Evolutionary conservation across 2,797 vertebrate genomes (phyloP).

Genomic region (Anableps anableps): DNA sequence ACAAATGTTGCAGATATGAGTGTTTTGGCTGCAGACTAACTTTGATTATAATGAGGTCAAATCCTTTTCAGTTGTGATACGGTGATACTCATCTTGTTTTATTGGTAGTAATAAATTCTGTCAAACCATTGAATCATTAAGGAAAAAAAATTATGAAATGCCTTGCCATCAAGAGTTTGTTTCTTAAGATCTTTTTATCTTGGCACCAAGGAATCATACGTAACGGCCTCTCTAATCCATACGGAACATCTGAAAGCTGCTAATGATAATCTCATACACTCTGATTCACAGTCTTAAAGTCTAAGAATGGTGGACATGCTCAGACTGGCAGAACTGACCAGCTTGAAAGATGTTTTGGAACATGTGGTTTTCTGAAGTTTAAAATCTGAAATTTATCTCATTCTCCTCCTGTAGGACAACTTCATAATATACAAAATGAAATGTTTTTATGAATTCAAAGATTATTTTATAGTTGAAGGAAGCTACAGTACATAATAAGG

Average conservation of each 20-base stretch:
- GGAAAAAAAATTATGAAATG: conserved; percentile 35
- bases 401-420: conserved; percentile 28
- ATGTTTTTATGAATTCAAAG: conserved; percentile 32
- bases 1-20: conserved; percentile 36
- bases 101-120: background rate
- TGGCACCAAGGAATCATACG: conserved; percentile 31
- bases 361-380: conserved; percentile 27
- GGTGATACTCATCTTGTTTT: conserved; percentile 1
- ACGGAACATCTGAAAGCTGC: conserved; percentile 45
- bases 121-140: conserved; percentile 37
- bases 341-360: background rate
- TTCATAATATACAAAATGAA: conserved; percentile 41
- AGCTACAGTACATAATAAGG: background rate
- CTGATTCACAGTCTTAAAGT: conserved; percentile 26
- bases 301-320: conserved; percentile 37
- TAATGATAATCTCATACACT: conserved; percentile 44
- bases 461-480: conserved; percentile 9
- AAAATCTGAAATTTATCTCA: conserved; percentile 41
- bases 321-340: background rate
- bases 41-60: conserved; percentile 25
- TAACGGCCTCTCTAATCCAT: conserved; percentile 37
- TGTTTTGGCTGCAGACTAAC: conserved; percentile 51
- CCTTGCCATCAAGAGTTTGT: conserved; percentile 34
- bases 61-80: background rate
- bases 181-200: conserved; percentile 9